Conservation (phyloP, 2,888 invertebrate species). For the Artemia sinica region DNA sequence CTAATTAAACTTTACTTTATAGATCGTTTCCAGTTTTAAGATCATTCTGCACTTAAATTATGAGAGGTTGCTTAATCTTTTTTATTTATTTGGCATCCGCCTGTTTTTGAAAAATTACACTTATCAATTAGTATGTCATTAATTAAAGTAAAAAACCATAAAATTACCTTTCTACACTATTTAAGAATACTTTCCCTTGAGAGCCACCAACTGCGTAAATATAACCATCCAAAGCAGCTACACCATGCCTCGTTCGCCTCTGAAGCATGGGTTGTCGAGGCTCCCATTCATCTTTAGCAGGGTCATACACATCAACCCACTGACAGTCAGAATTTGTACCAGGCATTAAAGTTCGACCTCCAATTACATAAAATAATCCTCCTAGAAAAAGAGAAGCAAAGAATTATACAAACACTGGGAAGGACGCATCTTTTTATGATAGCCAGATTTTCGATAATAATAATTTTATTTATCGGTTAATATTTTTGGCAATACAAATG, state of each 20-base stretch:
- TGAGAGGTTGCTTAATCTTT: too few species aligned
- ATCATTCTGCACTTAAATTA: too few species aligned
- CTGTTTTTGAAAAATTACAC: too few species aligned
- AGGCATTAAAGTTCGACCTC: conserved; percentile 76
- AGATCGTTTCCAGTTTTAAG: too few species aligned
- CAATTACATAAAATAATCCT: conserved; percentile 72
- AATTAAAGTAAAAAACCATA: too few species aligned
- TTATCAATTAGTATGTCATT: too few species aligned
- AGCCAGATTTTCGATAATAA: not conserved
- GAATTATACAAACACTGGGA: too few species aligned
- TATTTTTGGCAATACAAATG: not conserved
- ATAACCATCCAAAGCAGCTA: conserved; percentile 80
- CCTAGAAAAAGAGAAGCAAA: conserved; percentile 21
- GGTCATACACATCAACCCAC: conserved; percentile 63
- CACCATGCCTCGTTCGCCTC: conserved; percentile 71
- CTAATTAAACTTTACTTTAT: too few species aligned
- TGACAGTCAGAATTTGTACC: conserved; percentile 46
- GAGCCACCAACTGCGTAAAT: conserved; percentile 84
- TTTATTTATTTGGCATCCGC: too few species aligned
- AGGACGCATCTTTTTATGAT: not conserved
- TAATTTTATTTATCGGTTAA: conserved; percentile 1
- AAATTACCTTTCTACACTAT: conserved; percentile 65
- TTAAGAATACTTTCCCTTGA: conserved; percentile 64
- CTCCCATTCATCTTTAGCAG: conserved; percentile 65
- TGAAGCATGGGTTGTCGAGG: conserved; percentile 61